Conservation (phyloP, 2,113 vertebrate genomes). For the Atrichornis clamosus region DNA sequence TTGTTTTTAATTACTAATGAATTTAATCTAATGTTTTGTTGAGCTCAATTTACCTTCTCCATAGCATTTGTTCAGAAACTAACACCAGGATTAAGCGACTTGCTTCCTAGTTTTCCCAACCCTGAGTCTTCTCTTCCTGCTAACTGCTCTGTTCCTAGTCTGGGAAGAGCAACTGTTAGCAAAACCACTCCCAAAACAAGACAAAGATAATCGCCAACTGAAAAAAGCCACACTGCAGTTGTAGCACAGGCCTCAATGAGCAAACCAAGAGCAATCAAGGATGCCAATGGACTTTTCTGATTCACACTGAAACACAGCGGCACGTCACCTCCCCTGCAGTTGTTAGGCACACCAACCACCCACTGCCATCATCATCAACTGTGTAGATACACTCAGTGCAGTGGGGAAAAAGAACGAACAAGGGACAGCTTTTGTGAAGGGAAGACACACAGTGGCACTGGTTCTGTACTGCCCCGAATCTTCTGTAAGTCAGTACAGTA, state of each 20-base stretch:
- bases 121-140: not conserved
- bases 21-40: conserved; percentile 71
- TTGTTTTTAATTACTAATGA: conserved; percentile 73
- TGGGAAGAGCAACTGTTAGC: not conserved
- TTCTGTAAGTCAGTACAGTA: not conserved
- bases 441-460: not conserved
- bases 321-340: not conserved
- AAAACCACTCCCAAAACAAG: not conserved
- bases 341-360: not conserved
- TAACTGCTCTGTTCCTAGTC: not conserved
- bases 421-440: not conserved
- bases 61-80: conserved; percentile 63
- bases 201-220: not conserved
- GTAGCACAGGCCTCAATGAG: not conserved
- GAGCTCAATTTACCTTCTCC: conserved; percentile 70
- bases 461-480: not conserved
- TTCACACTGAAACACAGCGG: not conserved
- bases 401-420: not conserved
- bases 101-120: not conserved
- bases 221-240: not conserved
- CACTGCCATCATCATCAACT: not conserved
- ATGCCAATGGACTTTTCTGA: not conserved
- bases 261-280: not conserved
- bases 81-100: conserved; percentile 42
- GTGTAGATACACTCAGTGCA: not conserved